phyloP scores from a whole-genome alignment of 2,113 vertebrate species.

The Saguinus imperator region DNA sequence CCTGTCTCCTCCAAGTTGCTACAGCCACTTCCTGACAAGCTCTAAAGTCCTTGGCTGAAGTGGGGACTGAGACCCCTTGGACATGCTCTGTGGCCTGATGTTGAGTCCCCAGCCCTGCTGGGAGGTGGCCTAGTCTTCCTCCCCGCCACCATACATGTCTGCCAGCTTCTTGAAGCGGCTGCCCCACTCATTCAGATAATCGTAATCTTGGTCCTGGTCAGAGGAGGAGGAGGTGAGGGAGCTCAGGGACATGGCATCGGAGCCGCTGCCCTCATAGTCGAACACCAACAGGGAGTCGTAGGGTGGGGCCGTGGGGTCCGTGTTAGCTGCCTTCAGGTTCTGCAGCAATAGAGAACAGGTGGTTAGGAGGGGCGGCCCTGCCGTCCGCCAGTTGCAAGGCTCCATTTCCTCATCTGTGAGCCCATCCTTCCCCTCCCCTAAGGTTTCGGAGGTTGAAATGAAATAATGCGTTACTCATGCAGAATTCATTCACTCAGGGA shows the following conservation, averaged over 20 bases:
- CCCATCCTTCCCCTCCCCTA: background rate
- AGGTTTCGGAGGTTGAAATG: background rate
- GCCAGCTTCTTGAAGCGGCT: conserved; percentile 92
- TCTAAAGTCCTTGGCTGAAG: background rate
- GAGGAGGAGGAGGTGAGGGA: conserved; percentile 89
- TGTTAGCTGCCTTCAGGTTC: conserved; percentile 92
- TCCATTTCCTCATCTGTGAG: background rate
- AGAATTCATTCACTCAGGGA: background rate
- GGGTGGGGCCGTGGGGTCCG: conserved; percentile 91
- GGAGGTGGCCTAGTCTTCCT: conserved; percentile 77
- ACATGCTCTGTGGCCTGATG: background rate
- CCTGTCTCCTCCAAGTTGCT: background rate
- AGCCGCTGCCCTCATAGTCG: conserved; percentile 92
- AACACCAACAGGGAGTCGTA: conserved; percentile 93
- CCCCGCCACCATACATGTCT: conserved; percentile 91
- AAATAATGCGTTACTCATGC: background rate
- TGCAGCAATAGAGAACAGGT: conserved; percentile 60
- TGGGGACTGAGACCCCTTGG: background rate
- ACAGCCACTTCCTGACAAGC: background rate
- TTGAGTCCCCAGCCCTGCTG: background rate
- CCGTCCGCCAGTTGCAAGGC: accelerated
- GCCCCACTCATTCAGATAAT: conserved; percentile 89
- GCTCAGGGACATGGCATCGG: conserved; percentile 89
- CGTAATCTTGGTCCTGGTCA: conserved; percentile 89
- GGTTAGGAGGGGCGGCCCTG: background rate